Conservation (phyloP, 2,888 invertebrate species). For the Oegoconia quadripuncta region DNA sequence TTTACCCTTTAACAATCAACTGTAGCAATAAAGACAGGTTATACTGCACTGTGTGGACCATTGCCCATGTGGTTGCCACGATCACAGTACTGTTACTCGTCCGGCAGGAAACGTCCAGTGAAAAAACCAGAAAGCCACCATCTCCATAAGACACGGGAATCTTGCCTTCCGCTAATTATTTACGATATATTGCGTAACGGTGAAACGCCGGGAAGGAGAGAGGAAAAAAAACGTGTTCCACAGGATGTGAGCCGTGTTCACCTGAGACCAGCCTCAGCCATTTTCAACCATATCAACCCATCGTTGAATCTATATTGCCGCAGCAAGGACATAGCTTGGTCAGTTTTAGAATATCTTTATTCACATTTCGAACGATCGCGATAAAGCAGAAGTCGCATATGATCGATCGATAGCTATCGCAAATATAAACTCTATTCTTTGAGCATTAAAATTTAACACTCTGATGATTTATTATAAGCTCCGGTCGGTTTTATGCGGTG, state of each 20-base stretch:
- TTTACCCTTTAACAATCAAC: too few species aligned
- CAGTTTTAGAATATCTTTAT: conserved; percentile 75
- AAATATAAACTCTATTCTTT: conserved; percentile 46
- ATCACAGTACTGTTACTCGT: conserved; percentile 49
- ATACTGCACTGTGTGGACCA: too few species aligned
- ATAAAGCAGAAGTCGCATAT: conserved; percentile 61
- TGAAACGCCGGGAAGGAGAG: conserved; percentile 76
- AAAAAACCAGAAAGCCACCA: conserved; percentile 68
- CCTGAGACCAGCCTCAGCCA: conserved; percentile 36
- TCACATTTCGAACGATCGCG: conserved; percentile 74
- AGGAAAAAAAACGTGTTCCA: conserved; percentile 70
- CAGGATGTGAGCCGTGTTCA: conserved; percentile 65
- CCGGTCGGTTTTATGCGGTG: conserved; percentile 60
- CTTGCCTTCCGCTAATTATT: conserved; percentile 79
- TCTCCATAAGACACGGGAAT: conserved; percentile 78
- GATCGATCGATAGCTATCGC: conserved; percentile 40
- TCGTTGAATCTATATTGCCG: conserved; percentile 46
- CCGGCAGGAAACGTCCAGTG: conserved; percentile 60
- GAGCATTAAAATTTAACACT: conserved; percentile 35
- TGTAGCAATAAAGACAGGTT: too few species aligned
- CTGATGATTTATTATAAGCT: conserved; percentile 21
- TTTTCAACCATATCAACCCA: conserved; percentile 39
- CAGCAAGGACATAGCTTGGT: conserved; percentile 40
- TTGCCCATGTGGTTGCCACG: too few species aligned
- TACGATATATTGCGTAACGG: conserved; percentile 79